A percentile compares a stretch with the other conserved stretches of the same genome.
phyloP scores from a whole-genome alignment of 2,797 vertebrate genomes.

The Sarcophilus harrisii region DNA sequence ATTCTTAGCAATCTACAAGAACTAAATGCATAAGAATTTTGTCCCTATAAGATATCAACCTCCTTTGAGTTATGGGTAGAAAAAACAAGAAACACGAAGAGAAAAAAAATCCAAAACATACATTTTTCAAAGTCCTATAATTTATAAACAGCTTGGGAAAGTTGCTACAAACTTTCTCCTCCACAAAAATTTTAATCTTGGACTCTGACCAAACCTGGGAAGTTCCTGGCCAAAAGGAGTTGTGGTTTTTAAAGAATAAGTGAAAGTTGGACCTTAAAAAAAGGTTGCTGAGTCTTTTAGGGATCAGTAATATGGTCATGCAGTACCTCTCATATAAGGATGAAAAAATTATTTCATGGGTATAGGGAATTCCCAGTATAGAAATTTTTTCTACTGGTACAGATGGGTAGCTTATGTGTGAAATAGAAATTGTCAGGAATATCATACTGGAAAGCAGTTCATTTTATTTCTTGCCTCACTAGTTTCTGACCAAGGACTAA shows the following conservation, averaged over 20 bases:
- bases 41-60: slow-evolving; percentile 5
- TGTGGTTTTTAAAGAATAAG: neutral
- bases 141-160: slow-evolving; percentile 22
- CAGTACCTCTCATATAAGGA: neutral
- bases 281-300: neutral
- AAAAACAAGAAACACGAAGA: slow-evolving; percentile 19
- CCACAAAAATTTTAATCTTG: slow-evolving; percentile 21
- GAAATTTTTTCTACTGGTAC: neutral
- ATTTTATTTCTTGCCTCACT: neutral
- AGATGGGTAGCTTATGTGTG: neutral
- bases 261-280: neutral
- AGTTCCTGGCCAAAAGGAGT: slow-evolving; percentile 38
- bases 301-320: neutral
- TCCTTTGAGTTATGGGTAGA: neutral
- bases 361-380: neutral
- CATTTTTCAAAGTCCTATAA: slow-evolving; percentile 44
- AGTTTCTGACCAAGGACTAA: neutral
- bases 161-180: slow-evolving; percentile 35
- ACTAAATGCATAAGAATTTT: slow-evolving; percentile 28
- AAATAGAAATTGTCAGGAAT: neutral
- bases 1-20: slow-evolving; percentile 47
- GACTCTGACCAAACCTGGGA: slow-evolving; percentile 47
- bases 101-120: slow-evolving; percentile 30
- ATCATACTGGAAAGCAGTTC: neutral
- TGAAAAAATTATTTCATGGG: neutral